These are phyloP conservation scores for Meghimatium bilineatum DNA, from an alignment of 2,888 invertebrate genomes.

Conservation along the genomic window DNA sequence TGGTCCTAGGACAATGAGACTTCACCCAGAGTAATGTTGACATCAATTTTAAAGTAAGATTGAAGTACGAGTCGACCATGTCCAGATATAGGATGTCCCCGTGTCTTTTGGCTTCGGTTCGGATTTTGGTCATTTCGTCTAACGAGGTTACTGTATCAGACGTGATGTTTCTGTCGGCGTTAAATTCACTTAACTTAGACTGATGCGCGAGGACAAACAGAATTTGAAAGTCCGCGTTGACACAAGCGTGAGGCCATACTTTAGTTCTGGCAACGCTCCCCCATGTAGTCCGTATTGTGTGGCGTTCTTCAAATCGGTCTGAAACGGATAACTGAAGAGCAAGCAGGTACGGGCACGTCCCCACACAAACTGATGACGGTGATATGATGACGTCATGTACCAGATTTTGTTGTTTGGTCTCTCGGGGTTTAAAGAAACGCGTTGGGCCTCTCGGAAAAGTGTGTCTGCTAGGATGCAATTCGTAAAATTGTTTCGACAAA, in stretches of 20 bases:
- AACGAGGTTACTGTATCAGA: too few relatives aligned
- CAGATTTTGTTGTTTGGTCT: slow-evolving; percentile 3
- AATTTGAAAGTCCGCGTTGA: slow-evolving; percentile 29
- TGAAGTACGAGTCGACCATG: slow-evolving; percentile 28
- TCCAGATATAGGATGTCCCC: slow-evolving; percentile 35
- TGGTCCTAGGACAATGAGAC: slow-evolving; percentile 21
- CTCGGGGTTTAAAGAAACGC: background rate
- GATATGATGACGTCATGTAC: slow-evolving; percentile 4
- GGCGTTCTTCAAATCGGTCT: background rate
- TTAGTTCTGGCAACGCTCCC: slow-evolving; percentile 30
- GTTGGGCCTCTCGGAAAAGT: background rate
- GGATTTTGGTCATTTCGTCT: background rate
- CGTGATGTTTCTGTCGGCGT: background rate
- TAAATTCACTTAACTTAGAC: background rate
- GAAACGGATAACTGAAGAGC: slow-evolving; percentile 22
- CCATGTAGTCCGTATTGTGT: slow-evolving; percentile 15
- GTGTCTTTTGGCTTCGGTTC: slow-evolving; percentile 27
- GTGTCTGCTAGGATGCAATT: background rate
- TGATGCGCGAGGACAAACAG: slow-evolving; percentile 22
- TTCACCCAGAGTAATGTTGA: slow-evolving; percentile 16
- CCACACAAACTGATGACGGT: slow-evolving; percentile 18
- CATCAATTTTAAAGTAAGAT: slow-evolving; percentile 23
- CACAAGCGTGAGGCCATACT: slow-evolving; percentile 24
- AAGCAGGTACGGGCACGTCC: slow-evolving; percentile 5
- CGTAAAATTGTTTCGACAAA: background rate